phyloP scores from a whole-genome alignment of 2,113 vertebrate species.

The Sakesphorus luctuosus region DNA sequence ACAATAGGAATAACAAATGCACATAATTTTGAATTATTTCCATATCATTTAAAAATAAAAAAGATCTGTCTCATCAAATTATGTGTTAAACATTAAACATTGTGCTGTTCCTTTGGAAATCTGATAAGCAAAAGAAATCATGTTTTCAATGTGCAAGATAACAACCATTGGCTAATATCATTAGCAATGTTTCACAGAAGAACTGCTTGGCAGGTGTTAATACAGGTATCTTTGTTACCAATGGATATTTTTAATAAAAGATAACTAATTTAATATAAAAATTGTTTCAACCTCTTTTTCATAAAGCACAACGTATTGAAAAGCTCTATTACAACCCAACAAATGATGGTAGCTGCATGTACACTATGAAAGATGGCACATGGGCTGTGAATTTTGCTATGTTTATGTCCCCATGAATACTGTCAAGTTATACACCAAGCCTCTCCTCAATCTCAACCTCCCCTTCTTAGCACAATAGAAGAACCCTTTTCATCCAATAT shows the following conservation, averaged over 20 bases:
- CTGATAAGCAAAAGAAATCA: background rate
- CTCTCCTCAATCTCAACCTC: background rate
- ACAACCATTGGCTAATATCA: background rate
- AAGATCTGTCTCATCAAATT: background rate
- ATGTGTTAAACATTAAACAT: background rate
- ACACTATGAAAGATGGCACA: fast-evolving
- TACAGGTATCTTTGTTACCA: background rate
- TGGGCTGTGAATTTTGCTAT: background rate
- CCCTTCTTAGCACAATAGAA: background rate
- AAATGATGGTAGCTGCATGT: background rate
- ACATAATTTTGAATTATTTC: background rate
- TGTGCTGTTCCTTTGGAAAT: background rate
- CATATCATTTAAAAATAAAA: background rate
- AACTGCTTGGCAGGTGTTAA: background rate
- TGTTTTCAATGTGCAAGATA: background rate
- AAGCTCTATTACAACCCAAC: background rate
- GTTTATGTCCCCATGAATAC: background rate
- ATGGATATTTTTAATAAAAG: background rate
- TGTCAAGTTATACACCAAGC: background rate
- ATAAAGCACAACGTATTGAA: background rate
- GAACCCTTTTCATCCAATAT: background rate
- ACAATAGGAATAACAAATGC: background rate
- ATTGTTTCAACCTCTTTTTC: background rate
- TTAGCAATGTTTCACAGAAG: background rate
- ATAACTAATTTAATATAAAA: background rate